A percentile compares a stretch with the other conserved stretches of the same genome.
Conservation (phyloP, 2,113 vertebrate species). For the Cichladusa arquata region DNA sequence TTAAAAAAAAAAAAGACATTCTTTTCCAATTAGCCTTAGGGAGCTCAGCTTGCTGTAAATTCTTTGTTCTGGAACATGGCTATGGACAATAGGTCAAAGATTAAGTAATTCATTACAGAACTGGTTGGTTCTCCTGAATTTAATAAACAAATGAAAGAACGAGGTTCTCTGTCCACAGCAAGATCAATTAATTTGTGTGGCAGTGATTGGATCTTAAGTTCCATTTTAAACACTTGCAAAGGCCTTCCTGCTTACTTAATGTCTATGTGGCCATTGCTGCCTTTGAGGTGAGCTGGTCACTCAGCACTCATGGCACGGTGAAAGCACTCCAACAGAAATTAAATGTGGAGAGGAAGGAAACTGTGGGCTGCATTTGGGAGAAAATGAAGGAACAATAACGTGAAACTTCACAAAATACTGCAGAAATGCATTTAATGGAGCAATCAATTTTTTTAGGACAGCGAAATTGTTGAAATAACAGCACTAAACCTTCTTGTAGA, state of each 20-base stretch:
- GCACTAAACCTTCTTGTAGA: not conserved
- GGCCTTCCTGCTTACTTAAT: not conserved
- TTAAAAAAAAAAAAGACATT: not conserved
- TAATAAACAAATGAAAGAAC: slow-evolving; percentile 56
- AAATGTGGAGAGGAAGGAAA: not conserved
- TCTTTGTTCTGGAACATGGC: slow-evolving; percentile 54
- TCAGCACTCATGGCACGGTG: not conserved
- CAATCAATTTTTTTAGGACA: not conserved
- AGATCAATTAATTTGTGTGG: not conserved
- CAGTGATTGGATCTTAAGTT: not conserved
- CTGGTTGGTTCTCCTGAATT: slow-evolving; percentile 21
- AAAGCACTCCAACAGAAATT: not conserved
- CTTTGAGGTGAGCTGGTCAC: not conserved
- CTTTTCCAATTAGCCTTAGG: slow-evolving; percentile 68
- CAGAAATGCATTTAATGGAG: not conserved
- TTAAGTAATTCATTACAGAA: slow-evolving; percentile 29
- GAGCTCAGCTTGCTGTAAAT: slow-evolving; percentile 50
- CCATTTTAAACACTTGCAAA: not conserved
- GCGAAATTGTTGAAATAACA: not conserved
- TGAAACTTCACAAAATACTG: not conserved
- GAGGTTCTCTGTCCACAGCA: not conserved
- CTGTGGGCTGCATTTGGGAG: not conserved
- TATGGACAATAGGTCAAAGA: slow-evolving; percentile 55
- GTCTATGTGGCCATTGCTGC: not conserved
- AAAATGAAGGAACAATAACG: not conserved